Evolutionary conservation across 2,888 invertebrate species (phyloP), one percentile per base, ranked within the genome.

Genomic region (Isoperla grammatica): DNA sequence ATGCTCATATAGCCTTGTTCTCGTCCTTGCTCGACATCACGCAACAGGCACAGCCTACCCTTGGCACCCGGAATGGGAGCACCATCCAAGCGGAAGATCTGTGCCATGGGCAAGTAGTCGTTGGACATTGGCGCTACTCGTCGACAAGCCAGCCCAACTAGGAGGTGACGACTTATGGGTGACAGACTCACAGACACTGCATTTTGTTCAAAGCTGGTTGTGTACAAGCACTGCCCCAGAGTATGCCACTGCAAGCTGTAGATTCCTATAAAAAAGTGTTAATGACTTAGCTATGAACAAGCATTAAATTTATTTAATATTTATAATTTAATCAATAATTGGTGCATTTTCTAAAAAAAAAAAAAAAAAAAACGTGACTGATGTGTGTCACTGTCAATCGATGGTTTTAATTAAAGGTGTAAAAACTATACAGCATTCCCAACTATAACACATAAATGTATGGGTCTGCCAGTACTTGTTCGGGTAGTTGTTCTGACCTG

Each of bases 111-210:
- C 72, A 73, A 72, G 60, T 81, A 71, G 46, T 80, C 78, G 69
- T 78, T 79, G 0, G 69, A 68, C 20, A 69, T 78, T 43, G 83
- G 77, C 48, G 81, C 79, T 13, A 78, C 74, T 45, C 85, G 77
- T 1, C 85, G 78, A 37, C 86, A 83, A 61, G 88, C 89, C 40
- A 91, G 78, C 12, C 92, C 92, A 22, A 92, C 90, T 46, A 91
- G 81, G 23, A 92, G 78, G 74, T 90, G 88, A 22, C 87, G 81
- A 64, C 84, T 84, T 12, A 87, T 82, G 1, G 92, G 91, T n/a
- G 91, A 91, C 64, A 93, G 77, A 63, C 90, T 89, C 42, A 92
- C 86, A 1, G 91, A 91, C 53, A 92, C 88, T 1, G 89, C 90
- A 72, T 86, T 86, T 68, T 88, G 87, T 69, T 87, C 87, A 65